These are phyloP conservation scores for Conus canariensis DNA, from an alignment of 2,888 invertebrate genomes.

Conservation along the genomic window DNA sequence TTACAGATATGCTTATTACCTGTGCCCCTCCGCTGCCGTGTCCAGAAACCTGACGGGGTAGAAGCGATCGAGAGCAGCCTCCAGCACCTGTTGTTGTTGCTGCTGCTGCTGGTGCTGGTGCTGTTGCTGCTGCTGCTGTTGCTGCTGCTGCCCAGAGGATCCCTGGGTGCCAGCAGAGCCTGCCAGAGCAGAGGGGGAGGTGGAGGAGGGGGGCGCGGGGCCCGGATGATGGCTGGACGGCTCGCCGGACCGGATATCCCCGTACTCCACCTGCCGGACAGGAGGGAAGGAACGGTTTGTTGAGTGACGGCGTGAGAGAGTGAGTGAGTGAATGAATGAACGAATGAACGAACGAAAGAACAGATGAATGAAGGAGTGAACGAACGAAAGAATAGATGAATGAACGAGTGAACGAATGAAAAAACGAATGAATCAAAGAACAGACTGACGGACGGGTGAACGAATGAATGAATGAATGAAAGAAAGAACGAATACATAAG, in stretches of 20 bases:
- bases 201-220: neutral
- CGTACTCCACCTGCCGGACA: constrained; percentile 45
- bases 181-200: neutral
- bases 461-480: no score
- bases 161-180: neutral
- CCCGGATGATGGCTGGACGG: constrained; percentile 70
- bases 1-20: constrained; percentile 44
- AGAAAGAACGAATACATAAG: no score
- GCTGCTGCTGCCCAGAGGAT: neutral
- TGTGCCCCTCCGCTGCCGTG: constrained; percentile 85
- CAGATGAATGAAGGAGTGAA: no score
- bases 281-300: neutral
- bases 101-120: neutral
- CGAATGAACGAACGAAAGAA: no score
- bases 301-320: no score
- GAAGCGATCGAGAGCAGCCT: constrained; percentile 90
- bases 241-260: constrained; percentile 79
- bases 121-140: constrained; percentile 24
- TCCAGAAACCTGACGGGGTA: constrained; percentile 93
- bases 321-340: neutral
- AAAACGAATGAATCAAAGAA: no score
- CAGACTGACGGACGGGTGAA: no score
- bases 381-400: neutral
- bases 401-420: neutral
- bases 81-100: constrained; percentile 69